Evolutionary conservation across 2,113 vertebrate genomes (phyloP).

Genomic region (Lathamus discolor): DNA sequence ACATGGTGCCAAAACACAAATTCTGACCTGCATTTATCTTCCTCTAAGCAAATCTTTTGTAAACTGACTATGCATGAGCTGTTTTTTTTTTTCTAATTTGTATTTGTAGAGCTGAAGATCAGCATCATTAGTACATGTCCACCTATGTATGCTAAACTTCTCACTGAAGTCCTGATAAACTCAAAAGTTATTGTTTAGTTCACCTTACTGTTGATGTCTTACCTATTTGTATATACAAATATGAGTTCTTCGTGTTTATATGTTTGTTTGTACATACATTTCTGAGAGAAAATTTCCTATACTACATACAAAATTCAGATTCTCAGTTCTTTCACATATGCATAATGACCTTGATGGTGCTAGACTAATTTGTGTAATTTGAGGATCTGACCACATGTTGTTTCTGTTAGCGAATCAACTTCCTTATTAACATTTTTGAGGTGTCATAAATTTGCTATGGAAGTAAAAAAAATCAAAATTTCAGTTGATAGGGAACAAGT

Average conservation of each 20-base stretch:
- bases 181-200: not conserved
- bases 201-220: not conserved
- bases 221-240: not conserved
- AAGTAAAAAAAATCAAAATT: not conserved
- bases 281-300: not conserved
- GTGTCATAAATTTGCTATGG: not conserved
- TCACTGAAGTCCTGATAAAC: not conserved
- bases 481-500: not conserved
- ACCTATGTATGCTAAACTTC: not conserved
- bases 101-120: not conserved
- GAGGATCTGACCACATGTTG: not conserved
- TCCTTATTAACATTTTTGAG: not conserved
- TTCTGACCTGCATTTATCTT: constrained; percentile 20
- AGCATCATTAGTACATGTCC: not conserved
- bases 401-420: not conserved
- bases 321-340: constrained; percentile 28
- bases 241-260: not conserved
- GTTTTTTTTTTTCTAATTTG: not conserved
- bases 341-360: not conserved
- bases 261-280: not conserved
- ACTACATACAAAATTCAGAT: not conserved
- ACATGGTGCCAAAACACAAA: constrained; percentile 20
- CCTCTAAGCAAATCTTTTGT: constrained; percentile 30
- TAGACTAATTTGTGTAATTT: not conserved
- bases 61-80: constrained; percentile 23